Percentiles rank a stretch among this genome's conserved stretches.
phyloP scores from a whole-genome alignment of 1,140 invertebrate genomes.

The Zaprionus kolodkinae region DNA sequence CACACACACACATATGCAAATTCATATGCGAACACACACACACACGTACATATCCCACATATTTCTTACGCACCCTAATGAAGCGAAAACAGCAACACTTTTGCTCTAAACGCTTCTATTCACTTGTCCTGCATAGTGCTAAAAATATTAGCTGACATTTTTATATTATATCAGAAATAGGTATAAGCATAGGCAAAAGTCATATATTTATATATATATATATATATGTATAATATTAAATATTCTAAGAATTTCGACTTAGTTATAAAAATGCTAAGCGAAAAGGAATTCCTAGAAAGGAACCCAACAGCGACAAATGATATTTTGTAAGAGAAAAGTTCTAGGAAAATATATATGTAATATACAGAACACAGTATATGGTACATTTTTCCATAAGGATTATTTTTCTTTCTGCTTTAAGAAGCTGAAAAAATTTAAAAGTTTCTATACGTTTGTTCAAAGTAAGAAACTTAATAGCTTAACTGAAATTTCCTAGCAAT shows the following conservation, averaged over 20 bases:
- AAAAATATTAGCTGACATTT: not conserved
- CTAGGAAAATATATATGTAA: not conserved
- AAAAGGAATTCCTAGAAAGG: not conserved
- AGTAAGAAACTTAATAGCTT: too few relatives aligned
- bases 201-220: not conserved
- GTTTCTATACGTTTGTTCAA: too few relatives aligned
- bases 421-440: too few relatives aligned
- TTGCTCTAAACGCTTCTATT: not conserved
- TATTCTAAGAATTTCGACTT: not conserved
- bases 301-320: not conserved
- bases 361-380: too few relatives aligned
- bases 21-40: not conserved
- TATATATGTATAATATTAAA: not conserved
- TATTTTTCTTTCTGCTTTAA: too few relatives aligned
- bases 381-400: too few relatives aligned
- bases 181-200: not conserved
- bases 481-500: too few relatives aligned
- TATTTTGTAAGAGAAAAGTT: not conserved
- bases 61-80: not conserved
- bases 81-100: not conserved
- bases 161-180: not conserved
- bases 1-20: constrained; percentile 16
- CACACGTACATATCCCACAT: not conserved
- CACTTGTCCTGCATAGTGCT: not conserved
- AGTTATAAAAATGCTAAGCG: not conserved